Conservation (phyloP, 2,888 invertebrate genomes). For the Agrotis segetum region DNA sequence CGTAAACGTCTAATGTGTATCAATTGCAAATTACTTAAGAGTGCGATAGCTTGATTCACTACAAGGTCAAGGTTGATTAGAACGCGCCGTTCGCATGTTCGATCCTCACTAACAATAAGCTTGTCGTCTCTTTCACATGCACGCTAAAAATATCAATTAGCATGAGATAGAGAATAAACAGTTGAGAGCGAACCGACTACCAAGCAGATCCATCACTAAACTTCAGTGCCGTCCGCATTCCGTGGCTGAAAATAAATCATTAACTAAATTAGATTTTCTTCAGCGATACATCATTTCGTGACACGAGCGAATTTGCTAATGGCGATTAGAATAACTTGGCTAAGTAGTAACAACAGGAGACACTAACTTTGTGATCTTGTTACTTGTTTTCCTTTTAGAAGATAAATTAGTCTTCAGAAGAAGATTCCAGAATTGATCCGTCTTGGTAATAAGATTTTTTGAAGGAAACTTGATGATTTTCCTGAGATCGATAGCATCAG, state of each 20-base stretch:
- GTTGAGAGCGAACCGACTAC: conserved; percentile 65
- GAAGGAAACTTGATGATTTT: neutral
- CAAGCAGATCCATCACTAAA: conserved; percentile 80
- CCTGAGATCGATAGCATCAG: neutral
- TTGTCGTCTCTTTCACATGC: conserved; percentile 73
- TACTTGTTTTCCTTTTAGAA: conserved; percentile 7
- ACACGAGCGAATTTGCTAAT: conserved; percentile 65
- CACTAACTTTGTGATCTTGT: conserved; percentile 38
- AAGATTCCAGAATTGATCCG: neutral
- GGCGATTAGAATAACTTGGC: conserved; percentile 56
- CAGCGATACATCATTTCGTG: conserved; percentile 68
- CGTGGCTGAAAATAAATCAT: conserved; percentile 84
- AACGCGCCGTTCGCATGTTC: conserved; percentile 71
- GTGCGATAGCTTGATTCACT: conserved; percentile 77
- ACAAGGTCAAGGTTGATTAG: conserved; percentile 87
- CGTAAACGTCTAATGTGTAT: conserved; percentile 55
- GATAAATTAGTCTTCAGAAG: neutral
- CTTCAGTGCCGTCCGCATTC: conserved; percentile 83
- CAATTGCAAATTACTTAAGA: conserved; percentile 77
- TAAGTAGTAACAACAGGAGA: conserved; percentile 29
- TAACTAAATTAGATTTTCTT: conserved; percentile 75
- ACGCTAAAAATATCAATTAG: conserved; percentile 58
- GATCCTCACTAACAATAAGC: conserved; percentile 62
- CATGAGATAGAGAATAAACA: conserved; percentile 70
- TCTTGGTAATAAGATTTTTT: neutral